Evolutionary conservation across 1,140 invertebrate genomes (phyloP).

Genomic region (Argopecten irradians): DNA sequence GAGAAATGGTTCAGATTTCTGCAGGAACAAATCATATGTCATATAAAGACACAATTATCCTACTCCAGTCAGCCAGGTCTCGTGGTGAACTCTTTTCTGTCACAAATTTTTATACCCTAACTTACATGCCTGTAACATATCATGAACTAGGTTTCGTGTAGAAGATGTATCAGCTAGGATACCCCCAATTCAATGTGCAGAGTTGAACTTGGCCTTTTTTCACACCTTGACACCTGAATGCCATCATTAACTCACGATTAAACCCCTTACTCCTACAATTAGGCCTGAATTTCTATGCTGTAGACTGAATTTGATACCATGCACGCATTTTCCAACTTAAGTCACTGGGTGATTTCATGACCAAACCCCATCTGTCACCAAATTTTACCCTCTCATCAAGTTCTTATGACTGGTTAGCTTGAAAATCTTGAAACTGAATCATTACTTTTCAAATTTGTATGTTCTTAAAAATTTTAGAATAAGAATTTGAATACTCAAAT

Average conservation of each 20-base stretch:
- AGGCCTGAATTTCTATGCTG: background rate
- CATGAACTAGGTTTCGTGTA: background rate
- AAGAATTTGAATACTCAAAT: no score
- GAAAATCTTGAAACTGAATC: background rate
- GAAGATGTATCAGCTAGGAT: background rate
- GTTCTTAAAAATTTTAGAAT: no score
- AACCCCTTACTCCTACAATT: background rate
- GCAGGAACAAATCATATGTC: background rate
- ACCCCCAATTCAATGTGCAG: constrained; percentile 2
- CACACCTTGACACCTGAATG: background rate
- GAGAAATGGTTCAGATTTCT: background rate
- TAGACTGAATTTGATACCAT: constrained; percentile 2
- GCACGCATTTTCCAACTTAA: background rate
- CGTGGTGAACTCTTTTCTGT: background rate
- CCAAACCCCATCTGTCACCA: background rate
- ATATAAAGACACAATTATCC: background rate
- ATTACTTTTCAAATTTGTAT: no score
- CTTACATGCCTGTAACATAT: background rate
- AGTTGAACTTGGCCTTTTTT: constrained; percentile 19
- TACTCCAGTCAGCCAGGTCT: background rate
- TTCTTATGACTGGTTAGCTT: background rate
- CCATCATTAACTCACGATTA: constrained; percentile 15
- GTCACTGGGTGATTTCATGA: background rate
- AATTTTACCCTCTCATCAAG: background rate
- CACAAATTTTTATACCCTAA: background rate